Percentiles rank a stretch among this genome's conserved stretches.
Evolutionary conservation across 1,140 invertebrate species (phyloP).

Genomic region (Oppia nitens): DNA sequence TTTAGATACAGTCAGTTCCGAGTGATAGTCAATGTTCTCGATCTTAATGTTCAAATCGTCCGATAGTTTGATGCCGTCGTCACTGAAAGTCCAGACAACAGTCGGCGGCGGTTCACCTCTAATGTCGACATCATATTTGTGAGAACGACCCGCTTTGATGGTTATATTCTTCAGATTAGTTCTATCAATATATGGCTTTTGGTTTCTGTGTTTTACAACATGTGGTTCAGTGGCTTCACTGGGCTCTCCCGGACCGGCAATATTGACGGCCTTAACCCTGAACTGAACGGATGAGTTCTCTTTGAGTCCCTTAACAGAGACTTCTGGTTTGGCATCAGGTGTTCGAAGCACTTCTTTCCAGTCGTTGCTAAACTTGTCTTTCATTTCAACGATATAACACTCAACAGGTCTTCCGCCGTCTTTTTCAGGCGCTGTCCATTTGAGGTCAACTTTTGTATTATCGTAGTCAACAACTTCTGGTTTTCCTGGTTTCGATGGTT

Average conservation of each 20-base stretch:
- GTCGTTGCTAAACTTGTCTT: conserved; percentile 67
- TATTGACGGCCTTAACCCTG: conserved; percentile 83
- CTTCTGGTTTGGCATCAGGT: conserved; percentile 1
- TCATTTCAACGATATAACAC: conserved; percentile 90
- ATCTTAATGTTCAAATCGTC: conserved; percentile 43
- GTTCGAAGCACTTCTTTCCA: conserved; percentile 40
- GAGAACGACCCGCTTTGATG: conserved; percentile 80
- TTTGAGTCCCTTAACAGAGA: conserved; percentile 47
- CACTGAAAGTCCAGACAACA: conserved; percentile 58
- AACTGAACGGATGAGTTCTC: conserved; percentile 94
- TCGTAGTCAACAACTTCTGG: conserved; percentile 63
- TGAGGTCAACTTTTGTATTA: conserved; percentile 78
- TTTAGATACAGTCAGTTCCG: conserved; percentile 70
- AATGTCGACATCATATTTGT: conserved; percentile 82
- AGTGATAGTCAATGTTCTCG: conserved; percentile 56
- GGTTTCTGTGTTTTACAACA: conserved; percentile 83
- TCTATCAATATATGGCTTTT: conserved; percentile 79
- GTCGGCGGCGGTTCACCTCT: conserved; percentile 85
- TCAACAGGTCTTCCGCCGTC: conserved; percentile 84
- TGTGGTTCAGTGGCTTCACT: conserved; percentile 87
- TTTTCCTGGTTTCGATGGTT: conserved; percentile 75
- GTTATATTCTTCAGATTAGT: conserved; percentile 66
- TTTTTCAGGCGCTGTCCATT: conserved; percentile 74
- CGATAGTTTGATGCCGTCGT: conserved; percentile 33
- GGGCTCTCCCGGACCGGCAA: conserved; percentile 83